These are phyloP conservation scores for Baronia brevicornis DNA, from an alignment of 2,888 invertebrate genomes.

Conservation along the genomic window DNA sequence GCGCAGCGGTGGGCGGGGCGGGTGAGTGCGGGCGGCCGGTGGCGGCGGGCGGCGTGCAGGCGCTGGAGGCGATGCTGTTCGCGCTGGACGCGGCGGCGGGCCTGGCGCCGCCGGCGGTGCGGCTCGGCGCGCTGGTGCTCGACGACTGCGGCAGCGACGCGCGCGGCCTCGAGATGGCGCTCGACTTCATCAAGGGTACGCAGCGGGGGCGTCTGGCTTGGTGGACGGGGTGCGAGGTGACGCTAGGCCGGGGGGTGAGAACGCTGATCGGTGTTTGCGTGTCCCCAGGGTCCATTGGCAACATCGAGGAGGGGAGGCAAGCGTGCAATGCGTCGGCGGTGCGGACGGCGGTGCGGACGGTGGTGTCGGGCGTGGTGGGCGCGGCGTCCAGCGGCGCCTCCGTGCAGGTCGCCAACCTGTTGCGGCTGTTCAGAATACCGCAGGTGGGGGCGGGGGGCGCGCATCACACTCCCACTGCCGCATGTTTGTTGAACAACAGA, in stretches of 20 bases:
- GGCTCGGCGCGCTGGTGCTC: conserved; percentile 89
- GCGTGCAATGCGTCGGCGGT: conserved; percentile 93
- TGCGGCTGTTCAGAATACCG: conserved; percentile 94
- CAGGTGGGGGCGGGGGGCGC: too few species aligned
- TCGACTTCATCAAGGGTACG: conserved; percentile 98
- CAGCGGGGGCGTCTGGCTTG: too few species aligned
- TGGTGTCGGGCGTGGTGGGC: conserved; percentile 66
- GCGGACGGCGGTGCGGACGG: conserved; percentile 88
- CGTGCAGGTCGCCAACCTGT: conserved; percentile 90
- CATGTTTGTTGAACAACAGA: neutral
- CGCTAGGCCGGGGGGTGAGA: too few species aligned
- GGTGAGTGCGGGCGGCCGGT: conserved; percentile 95
- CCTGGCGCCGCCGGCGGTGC: conserved; percentile 83
- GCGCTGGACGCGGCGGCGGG: conserved; percentile 84
- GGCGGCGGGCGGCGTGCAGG: conserved; percentile 94
- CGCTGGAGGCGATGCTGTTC: conserved; percentile 93
- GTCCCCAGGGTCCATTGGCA: conserved; percentile 97
- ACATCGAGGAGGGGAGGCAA: conserved; percentile 92
- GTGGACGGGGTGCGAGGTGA: too few species aligned
- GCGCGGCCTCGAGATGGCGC: conserved; percentile 95
- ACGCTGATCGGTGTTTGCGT: too few species aligned
- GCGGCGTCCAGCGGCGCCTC: conserved; percentile 91
- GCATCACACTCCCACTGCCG: conserved; percentile 27
- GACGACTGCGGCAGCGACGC: conserved; percentile 98
- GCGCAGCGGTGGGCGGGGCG: conserved; percentile 33